These are phyloP conservation scores for Luehdorfia chinensis DNA, from an alignment of 1,140 invertebrate genomes.

Conservation along the genomic window DNA sequence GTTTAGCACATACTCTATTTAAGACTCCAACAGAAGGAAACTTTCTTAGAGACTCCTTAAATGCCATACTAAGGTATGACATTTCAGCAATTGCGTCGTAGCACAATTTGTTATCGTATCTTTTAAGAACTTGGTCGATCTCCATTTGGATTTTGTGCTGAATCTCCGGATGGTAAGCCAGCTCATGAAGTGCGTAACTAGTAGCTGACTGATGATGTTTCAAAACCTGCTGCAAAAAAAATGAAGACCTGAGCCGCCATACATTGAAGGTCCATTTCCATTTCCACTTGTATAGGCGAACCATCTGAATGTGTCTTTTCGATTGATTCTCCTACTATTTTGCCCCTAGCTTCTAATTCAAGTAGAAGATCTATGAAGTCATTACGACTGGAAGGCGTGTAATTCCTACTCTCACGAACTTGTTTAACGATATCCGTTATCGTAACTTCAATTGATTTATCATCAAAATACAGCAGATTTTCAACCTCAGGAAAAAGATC, in stretches of 20 bases:
- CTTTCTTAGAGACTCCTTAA: slow-evolving; percentile 26
- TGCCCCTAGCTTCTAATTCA: slow-evolving; percentile 60
- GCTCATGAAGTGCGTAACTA: slow-evolving; percentile 20
- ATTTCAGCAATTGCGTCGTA: slow-evolving; percentile 23
- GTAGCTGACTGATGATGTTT: slow-evolving; percentile 23
- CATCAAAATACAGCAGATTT: slow-evolving; percentile 11
- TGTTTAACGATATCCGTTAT: slow-evolving; percentile 22
- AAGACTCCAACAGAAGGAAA: slow-evolving; percentile 20
- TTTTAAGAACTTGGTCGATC: slow-evolving; percentile 23
- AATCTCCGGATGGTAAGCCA: slow-evolving; percentile 22
- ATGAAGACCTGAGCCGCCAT: slow-evolving; percentile 44
- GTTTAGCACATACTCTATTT: slow-evolving; percentile 16
- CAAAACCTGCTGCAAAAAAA: slow-evolving; percentile 30
- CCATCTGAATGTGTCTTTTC: slow-evolving; percentile 53
- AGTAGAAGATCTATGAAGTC: slow-evolving; percentile 78
- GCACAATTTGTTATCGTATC: slow-evolving; percentile 25
- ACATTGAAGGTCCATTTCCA: slow-evolving; percentile 37
- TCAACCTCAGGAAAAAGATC: slow-evolving; percentile 27
- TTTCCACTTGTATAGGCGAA: slow-evolving; percentile 27
- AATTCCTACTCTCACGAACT: slow-evolving; percentile 65
- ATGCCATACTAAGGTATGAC: slow-evolving; percentile 16
- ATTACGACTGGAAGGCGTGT: slow-evolving; percentile 53
- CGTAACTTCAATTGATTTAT: slow-evolving; percentile 51
- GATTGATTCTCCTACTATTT: slow-evolving; percentile 37
- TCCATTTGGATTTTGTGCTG: slow-evolving; percentile 21